Conservation (phyloP, 1,140 invertebrate species). For the Olivierus martensii region DNA sequence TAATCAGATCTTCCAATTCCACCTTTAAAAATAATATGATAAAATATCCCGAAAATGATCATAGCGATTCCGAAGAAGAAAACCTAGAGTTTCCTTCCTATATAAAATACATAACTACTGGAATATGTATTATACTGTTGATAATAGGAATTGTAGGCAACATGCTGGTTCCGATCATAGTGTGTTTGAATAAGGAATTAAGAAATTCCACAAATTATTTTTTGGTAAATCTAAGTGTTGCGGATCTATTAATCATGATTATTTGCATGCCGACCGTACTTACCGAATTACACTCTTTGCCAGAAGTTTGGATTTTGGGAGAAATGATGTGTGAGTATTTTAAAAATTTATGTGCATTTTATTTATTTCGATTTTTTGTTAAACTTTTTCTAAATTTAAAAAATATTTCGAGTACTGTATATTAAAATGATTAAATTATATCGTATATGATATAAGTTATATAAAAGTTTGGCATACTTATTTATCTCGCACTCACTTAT, state of each 20-base stretch:
- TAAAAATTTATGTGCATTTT: too few species aligned
- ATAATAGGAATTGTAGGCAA: conserved; percentile 70
- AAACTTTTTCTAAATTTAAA: too few species aligned
- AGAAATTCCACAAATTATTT: conserved; percentile 87
- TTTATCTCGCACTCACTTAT: too few species aligned
- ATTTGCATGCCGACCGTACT: conserved; percentile 76
- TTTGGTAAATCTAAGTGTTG: conserved; percentile 74
- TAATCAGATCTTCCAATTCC: too few species aligned
- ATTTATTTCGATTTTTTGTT: too few species aligned
- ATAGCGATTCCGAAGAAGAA: neutral
- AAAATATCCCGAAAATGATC: too few species aligned
- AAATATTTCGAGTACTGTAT: too few species aligned
- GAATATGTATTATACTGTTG: conserved; percentile 68
- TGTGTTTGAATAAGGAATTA: conserved; percentile 78
- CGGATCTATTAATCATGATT: conserved; percentile 70
- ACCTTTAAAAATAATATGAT: too few species aligned
- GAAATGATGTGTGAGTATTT: conserved; percentile 71
- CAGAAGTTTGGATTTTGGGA: conserved; percentile 79
- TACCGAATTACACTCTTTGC: conserved; percentile 61
- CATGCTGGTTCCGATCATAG: conserved; percentile 75
- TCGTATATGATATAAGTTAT: too few species aligned
- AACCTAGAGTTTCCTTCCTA: conserved; percentile 47
- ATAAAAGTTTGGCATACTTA: too few species aligned
- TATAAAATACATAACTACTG: conserved; percentile 60
- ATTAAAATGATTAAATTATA: too few species aligned